Evolutionary conservation across 2,888 invertebrate genomes (phyloP).

Genomic region (Amblyjoppa fuscipennis): DNA sequence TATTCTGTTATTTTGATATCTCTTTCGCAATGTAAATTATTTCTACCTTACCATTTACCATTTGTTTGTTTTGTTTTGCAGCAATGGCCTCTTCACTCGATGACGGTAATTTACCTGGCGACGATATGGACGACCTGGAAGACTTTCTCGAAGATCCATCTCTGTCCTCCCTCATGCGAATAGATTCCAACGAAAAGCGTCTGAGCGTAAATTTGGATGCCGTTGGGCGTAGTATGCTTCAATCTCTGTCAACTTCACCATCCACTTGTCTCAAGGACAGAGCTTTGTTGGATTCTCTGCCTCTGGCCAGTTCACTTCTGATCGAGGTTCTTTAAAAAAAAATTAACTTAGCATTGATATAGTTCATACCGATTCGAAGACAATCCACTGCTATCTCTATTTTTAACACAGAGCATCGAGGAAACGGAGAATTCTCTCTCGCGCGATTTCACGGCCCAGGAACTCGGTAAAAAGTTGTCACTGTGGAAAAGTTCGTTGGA

Average conservation of each 20-base stretch:
- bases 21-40: background rate
- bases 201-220: slow-evolving; percentile 37
- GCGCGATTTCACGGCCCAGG: slow-evolving; percentile 22
- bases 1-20: background rate
- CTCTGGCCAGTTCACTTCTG: slow-evolving; percentile 41
- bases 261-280: slow-evolving; percentile 30
- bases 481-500: slow-evolving; percentile 72
- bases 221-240: slow-evolving; percentile 36
- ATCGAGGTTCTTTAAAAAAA: slow-evolving; percentile 46
- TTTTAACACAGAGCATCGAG: slow-evolving; percentile 54
- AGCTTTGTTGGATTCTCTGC: slow-evolving; percentile 38
- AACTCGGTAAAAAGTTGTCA: slow-evolving; percentile 50
- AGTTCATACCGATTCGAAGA: slow-evolving; percentile 6
- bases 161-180: background rate
- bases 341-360: background rate
- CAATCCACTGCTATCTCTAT: slow-evolving; percentile 1
- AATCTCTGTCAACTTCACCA: slow-evolving; percentile 33
- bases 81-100: slow-evolving; percentile 28
- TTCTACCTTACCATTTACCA: background rate
- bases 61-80: slow-evolving; percentile 20
- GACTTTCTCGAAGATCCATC: slow-evolving; percentile 13
- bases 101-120: background rate
- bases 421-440: slow-evolving; percentile 57
- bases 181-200: slow-evolving; percentile 18
- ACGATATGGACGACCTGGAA: slow-evolving; percentile 13